Percentiles rank a stretch among this genome's conserved stretches.
Conservation (phyloP, 2,797 vertebrate species). For the Melanotaenia trifasciata region DNA sequence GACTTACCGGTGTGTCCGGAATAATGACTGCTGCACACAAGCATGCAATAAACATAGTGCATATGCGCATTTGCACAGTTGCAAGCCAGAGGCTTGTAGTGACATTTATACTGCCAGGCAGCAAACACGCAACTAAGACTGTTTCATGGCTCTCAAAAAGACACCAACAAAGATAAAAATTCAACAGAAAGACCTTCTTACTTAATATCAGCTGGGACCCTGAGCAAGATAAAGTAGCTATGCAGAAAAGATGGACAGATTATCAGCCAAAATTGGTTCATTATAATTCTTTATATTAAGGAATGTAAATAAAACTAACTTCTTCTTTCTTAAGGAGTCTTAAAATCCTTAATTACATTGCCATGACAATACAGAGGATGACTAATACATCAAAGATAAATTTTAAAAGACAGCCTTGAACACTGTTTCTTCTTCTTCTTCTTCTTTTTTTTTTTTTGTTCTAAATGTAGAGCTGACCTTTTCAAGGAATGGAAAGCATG, state of each 20-base stretch:
- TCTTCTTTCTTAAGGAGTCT: neutral
- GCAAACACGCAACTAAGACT: conserved; percentile 13
- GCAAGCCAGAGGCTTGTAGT: conserved; percentile 11
- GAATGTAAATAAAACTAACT: too few species aligned
- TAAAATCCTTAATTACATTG: conserved; percentile 16
- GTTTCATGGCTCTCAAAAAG: conserved; percentile 12
- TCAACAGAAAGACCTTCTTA: neutral
- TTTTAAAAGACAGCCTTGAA: conserved; percentile 26
- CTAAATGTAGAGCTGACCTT: conserved; percentile 43
- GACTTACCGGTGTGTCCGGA: conserved; percentile 15
- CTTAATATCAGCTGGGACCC: neutral
- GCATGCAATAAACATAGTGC: conserved; percentile 13
- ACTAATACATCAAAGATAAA: conserved; percentile 28
- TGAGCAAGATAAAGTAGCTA: neutral
- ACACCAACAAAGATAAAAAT: neutral
- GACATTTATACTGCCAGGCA: conserved; percentile 6
- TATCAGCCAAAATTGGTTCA: neutral
- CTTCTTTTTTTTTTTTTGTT: conserved; percentile 2
- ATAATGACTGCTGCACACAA: conserved; percentile 22
- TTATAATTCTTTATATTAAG: neutral
- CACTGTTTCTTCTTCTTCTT: neutral
- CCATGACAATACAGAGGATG: conserved; percentile 27
- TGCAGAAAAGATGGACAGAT: neutral
- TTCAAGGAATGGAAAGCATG: conserved; percentile 39
- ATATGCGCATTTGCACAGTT: conserved; percentile 8